Evolutionary conservation across 2,113 vertebrate genomes (phyloP), one percentile per base, ranked within the genome.

Genomic region (Heptranchias perlo): DNA sequence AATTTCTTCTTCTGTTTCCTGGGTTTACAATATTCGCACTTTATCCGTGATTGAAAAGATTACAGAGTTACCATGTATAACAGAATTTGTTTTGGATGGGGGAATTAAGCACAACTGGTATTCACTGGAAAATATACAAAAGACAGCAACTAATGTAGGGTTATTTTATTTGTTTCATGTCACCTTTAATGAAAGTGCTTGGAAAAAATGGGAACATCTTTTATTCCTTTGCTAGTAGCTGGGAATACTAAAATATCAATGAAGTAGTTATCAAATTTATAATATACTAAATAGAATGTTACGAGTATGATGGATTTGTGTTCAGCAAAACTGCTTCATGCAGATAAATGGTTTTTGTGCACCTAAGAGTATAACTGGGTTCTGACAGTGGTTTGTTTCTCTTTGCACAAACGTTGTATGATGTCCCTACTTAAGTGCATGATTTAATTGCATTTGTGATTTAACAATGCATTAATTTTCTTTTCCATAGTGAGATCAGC

Each of bases 401-500:
- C 13, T 52, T 69, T 95, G 25, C 10, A 47, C 64, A 65, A 18
- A 23, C 39, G 35, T 91, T 58, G 52, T 1, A 35, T 25, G 49
- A 91, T 54, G 69, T 7, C 69, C 25, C 25, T 91, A 58, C 3
- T 54, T 13, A 54, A 52, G 25, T 14, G 49, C n/a, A 5, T 67
- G 65, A 52, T 16, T 11, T 73, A 10, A 49, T 95, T 13, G 16
- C 7, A 64, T 28, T 61, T 95, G 21, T 73, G 44, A 93, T 61
- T 93, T 62, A 93, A 93, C n/a, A 7, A 61, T 44, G 58, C n/a
- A 62, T 62, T 93, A n/a, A 39, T 73, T 96, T 23, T 96, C 95
- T 96, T 96, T 91, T 87, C 96, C 97, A 91, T 97, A 99, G 99
- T 97, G 99, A 99, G 98, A 99, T 99, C 97, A 99, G 97, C 97